Evolutionary conservation across 2,797 vertebrate genomes (phyloP).

Genomic region (Macropodus opercularis): DNA sequence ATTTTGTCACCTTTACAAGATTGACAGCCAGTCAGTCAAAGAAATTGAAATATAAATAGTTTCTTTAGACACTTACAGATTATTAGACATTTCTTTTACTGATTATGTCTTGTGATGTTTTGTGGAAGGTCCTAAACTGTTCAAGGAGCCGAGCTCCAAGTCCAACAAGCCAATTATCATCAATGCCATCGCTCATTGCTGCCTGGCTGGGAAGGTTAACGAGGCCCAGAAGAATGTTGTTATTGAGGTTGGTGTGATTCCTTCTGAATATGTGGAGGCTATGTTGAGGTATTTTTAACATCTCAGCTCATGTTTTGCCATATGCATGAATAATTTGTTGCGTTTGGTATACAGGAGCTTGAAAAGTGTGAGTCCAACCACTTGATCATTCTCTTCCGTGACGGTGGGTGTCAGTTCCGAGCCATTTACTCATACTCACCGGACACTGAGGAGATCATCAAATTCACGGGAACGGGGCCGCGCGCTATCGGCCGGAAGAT

Average conservation of each 20-base stretch:
- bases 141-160: constrained; percentile 97
- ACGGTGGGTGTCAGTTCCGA: constrained; percentile 95
- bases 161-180: constrained; percentile 99
- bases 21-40: too few relatives aligned
- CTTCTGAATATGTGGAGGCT: not conserved
- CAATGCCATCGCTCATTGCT: constrained; percentile 96
- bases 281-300: not conserved
- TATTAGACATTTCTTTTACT: not conserved
- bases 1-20: too few relatives aligned
- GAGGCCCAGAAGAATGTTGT: constrained; percentile 93
- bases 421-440: constrained; percentile 94
- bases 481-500: constrained; percentile 91
- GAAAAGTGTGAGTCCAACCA: constrained; percentile 98
- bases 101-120: constrained; percentile 1
- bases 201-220: constrained; percentile 96
- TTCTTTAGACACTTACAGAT: not conserved
- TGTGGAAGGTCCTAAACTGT: constrained; percentile 92
- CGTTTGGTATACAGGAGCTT: constrained; percentile 83
- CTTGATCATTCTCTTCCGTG: constrained; percentile 97
- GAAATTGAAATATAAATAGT: too few relatives aligned
- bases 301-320: not conserved
- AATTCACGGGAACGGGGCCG: constrained; percentile 92
- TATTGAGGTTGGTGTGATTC: constrained; percentile 85
- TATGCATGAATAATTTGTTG: not conserved
- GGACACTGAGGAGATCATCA: constrained; percentile 93